phyloP scores from a whole-genome alignment of 2,113 vertebrate genomes.

The Acanthisitta chloris region DNA sequence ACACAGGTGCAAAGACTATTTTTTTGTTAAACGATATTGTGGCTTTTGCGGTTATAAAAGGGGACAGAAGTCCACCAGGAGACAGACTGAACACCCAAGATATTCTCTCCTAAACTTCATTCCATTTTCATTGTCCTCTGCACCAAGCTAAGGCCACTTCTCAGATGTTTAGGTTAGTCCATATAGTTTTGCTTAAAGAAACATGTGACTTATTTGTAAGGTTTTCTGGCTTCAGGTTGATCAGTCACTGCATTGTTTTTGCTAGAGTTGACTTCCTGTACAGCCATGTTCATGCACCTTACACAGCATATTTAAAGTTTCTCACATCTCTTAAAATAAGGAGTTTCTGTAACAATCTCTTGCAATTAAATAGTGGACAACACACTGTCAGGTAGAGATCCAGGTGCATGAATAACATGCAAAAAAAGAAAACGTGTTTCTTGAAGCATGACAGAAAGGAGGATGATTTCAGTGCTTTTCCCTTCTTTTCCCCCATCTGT shows the following conservation, averaged over 20 bases:
- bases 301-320: neutral
- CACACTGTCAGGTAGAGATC: neutral
- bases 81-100: neutral
- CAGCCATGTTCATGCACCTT: neutral
- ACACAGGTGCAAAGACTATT: constrained; percentile 1
- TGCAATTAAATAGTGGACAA: constrained; percentile 12
- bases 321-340: neutral
- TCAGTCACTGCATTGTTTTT: neutral
- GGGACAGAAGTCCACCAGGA: constrained; percentile 7
- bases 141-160: neutral
- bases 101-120: neutral
- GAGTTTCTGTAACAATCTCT: neutral
- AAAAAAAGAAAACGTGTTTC: constrained; percentile 11
- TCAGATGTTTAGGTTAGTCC: neutral
- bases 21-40: neutral
- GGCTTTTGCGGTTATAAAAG: neutral
- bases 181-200: neutral
- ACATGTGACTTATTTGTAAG: neutral
- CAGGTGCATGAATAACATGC: neutral
- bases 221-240: neutral
- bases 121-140: neutral
- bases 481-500: constrained; percentile 63
- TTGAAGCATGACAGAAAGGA: constrained; percentile 36
- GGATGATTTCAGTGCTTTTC: constrained; percentile 45
- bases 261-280: neutral